phyloP scores from a whole-genome alignment of 2,888 invertebrate species.

The Rhimphoctona megacephalus region DNA sequence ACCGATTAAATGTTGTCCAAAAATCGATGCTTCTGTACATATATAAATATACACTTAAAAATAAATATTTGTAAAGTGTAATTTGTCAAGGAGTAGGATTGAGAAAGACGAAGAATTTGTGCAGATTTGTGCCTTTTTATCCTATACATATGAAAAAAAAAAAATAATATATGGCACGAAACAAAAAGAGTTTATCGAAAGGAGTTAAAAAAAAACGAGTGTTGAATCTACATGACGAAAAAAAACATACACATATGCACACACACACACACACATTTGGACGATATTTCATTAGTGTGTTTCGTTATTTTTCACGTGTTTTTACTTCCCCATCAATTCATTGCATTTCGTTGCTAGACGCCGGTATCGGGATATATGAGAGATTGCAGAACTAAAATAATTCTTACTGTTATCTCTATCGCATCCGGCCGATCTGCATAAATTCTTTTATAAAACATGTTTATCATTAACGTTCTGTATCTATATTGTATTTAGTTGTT shows the following conservation, averaged over 20 bases:
- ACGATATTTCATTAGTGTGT: slow-evolving; percentile 8
- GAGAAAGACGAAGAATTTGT: slow-evolving; percentile 49
- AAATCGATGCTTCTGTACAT: slow-evolving; percentile 52
- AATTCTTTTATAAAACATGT: slow-evolving; percentile 60
- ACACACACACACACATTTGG: background rate
- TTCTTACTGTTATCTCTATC: slow-evolving; percentile 19
- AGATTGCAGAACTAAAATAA: slow-evolving; percentile 27
- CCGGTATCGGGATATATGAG: slow-evolving; percentile 26
- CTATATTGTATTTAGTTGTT: slow-evolving; percentile 62
- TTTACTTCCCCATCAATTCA: slow-evolving; percentile 29
- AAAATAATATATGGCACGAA: slow-evolving; percentile 10
- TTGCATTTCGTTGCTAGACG: slow-evolving; percentile 53
- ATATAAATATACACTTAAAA: slow-evolving; percentile 36
- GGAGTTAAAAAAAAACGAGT: slow-evolving; percentile 5
- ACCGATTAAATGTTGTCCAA: background rate
- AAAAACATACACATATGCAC: background rate
- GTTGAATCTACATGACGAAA: slow-evolving; percentile 21
- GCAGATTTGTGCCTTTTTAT: slow-evolving; percentile 58
- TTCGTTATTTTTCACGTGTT: slow-evolving; percentile 10
- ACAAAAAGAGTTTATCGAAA: slow-evolving; percentile 14
- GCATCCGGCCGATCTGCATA: slow-evolving; percentile 63
- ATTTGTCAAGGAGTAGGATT: slow-evolving; percentile 40
- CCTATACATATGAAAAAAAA: slow-evolving; percentile 22
- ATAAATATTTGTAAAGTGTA: slow-evolving; percentile 52
- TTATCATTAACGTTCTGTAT: slow-evolving; percentile 51